phyloP scores from a whole-genome alignment of 2,888 invertebrate species.

The Cheilosia grossa region DNA sequence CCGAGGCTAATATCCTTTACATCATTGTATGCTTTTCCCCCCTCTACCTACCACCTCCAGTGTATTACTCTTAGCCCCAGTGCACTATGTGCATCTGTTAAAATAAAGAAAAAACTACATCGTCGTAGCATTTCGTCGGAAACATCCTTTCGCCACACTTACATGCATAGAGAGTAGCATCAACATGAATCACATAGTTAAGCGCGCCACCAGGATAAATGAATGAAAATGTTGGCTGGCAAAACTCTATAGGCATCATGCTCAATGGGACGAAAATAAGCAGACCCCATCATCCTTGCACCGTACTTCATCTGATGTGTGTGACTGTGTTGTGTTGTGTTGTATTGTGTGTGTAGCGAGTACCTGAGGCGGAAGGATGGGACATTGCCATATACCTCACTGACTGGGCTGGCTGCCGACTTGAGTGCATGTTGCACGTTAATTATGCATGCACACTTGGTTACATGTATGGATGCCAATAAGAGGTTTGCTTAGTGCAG shows the following conservation, averaged over 20 bases:
- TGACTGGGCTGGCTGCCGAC: slow-evolving; percentile 48
- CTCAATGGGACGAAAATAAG: slow-evolving; percentile 60
- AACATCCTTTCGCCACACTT: slow-evolving; percentile 53
- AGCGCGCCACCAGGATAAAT: slow-evolving; percentile 56
- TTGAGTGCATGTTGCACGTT: slow-evolving; percentile 67
- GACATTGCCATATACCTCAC: slow-evolving; percentile 7
- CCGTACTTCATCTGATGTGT: slow-evolving; percentile 14
- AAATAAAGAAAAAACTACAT: slow-evolving; percentile 42
- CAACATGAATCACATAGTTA: slow-evolving; percentile 69
- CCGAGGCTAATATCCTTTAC: slow-evolving; percentile 73
- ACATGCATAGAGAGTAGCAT: slow-evolving; percentile 35
- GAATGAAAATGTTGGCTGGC: slow-evolving; percentile 71
- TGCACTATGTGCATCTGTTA: slow-evolving; percentile 21
- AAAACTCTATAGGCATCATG: slow-evolving; percentile 59
- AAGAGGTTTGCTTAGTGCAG: slow-evolving; percentile 61
- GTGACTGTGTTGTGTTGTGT: not conserved
- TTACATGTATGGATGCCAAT: slow-evolving; percentile 69
- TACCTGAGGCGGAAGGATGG: slow-evolving; percentile 53
- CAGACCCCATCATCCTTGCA: slow-evolving; percentile 37
- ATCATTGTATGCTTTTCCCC: slow-evolving; percentile 57
- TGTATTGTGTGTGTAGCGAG: not conserved
- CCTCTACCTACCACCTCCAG: not conserved
- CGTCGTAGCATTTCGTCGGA: slow-evolving; percentile 46
- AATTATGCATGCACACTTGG: slow-evolving; percentile 73
- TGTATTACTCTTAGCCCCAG: slow-evolving; percentile 11